Evolutionary conservation across 2,888 invertebrate genomes (phyloP).

Genomic region (Drosophila demipolita): DNA sequence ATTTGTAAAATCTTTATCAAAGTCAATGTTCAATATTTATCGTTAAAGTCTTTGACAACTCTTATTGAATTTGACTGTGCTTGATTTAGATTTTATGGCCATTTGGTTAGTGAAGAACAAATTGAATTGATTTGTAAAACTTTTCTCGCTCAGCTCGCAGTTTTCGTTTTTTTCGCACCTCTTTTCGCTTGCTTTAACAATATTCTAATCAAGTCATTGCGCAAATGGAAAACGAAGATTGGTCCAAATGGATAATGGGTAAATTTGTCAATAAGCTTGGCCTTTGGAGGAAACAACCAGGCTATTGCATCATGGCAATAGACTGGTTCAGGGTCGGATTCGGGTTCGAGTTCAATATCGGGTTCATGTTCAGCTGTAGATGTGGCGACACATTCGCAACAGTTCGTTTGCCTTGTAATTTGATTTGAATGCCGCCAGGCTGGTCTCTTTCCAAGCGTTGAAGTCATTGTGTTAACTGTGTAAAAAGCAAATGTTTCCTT

Average conservation of each 20-base stretch:
- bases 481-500: slow-evolving; percentile 23
- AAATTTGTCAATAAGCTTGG: slow-evolving; percentile 17
- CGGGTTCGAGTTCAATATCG: background rate
- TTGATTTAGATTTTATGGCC: slow-evolving; percentile 23
- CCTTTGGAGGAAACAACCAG: background rate
- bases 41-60: background rate
- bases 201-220: slow-evolving; percentile 59
- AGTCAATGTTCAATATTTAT: background rate
- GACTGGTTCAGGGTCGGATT: slow-evolving; percentile 7
- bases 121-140: slow-evolving; percentile 13
- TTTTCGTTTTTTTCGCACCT: background rate
- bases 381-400: slow-evolving; percentile 54
- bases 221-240: slow-evolving; percentile 40
- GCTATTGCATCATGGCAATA: slow-evolving; percentile 27
- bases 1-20: background rate
- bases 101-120: slow-evolving; percentile 1
- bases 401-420: slow-evolving; percentile 64
- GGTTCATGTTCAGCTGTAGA: background rate
- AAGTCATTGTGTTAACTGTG: slow-evolving; percentile 45
- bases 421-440: slow-evolving; percentile 51
- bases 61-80: slow-evolving; percentile 3
- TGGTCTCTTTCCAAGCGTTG: slow-evolving; percentile 31
- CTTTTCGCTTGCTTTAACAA: slow-evolving; percentile 25
- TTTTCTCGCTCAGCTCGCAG: background rate
- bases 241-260: slow-evolving; percentile 13